A percentile compares a stretch with the other conserved stretches of the same genome.
These are phyloP conservation scores for Abrostola triplasia DNA, from an alignment of 2,888 invertebrate genomes.

Conservation along the genomic window DNA sequence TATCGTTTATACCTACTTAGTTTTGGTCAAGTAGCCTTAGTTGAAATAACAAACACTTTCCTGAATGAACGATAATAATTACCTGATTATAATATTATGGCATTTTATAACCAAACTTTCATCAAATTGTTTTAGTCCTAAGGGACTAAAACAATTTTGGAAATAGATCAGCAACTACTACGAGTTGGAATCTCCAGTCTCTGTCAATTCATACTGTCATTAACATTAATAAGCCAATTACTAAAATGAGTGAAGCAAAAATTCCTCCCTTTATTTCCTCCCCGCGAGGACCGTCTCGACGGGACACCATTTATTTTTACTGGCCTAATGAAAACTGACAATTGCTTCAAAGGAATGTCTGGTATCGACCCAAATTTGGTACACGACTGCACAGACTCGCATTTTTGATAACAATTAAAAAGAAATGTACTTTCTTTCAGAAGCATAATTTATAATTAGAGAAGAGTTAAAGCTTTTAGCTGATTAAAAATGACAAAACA, in stretches of 20 bases:
- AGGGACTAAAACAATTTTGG: constrained; percentile 15
- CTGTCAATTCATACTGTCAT: constrained; percentile 51
- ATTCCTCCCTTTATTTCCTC: constrained; percentile 53
- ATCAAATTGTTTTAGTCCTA: too few species aligned
- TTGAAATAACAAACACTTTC: too few species aligned
- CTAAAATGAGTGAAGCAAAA: constrained; percentile 63
- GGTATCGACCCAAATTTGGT: constrained; percentile 63
- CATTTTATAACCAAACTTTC: too few species aligned
- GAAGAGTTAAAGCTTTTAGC: constrained; percentile 32
- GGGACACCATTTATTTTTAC: constrained; percentile 81
- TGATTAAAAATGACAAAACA: constrained; percentile 17
- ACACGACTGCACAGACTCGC: constrained; percentile 9
- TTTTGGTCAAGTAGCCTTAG: too few species aligned
- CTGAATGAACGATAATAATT: too few species aligned
- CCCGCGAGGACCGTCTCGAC: constrained; percentile 64
- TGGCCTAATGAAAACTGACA: constrained; percentile 82
- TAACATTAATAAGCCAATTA: constrained; percentile 68
- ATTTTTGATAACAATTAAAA: constrained; percentile 14
- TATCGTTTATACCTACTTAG: not conserved
- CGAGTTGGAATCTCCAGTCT: constrained; percentile 18
- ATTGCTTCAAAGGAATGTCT: constrained; percentile 64
- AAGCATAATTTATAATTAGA: not conserved
- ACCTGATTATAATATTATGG: too few species aligned
- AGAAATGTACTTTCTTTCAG: constrained; percentile 6
- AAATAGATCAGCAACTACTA: constrained; percentile 5